These are phyloP conservation scores for Neoitamus cyanurus DNA, from an alignment of 2,888 invertebrate species.

Conservation along the genomic window DNA sequence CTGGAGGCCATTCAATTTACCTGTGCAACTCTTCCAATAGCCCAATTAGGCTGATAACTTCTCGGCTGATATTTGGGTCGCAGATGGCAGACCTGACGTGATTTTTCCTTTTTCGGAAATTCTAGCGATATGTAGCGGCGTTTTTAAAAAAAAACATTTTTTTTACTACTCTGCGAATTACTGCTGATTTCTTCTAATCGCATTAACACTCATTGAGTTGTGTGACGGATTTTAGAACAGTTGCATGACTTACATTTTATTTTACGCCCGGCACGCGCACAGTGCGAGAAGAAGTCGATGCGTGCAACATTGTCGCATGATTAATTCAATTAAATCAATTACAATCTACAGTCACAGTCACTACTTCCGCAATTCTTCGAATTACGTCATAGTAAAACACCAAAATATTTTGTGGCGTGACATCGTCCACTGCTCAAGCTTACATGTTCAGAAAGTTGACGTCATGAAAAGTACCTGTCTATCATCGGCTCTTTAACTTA, in stretches of 20 bases:
- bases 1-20: conserved; percentile 16
- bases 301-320: too few relatives aligned
- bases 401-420: too few relatives aligned
- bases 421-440: too few relatives aligned
- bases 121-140: neutral
- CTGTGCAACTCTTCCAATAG: conserved; percentile 22
- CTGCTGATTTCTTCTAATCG: neutral
- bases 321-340: too few relatives aligned
- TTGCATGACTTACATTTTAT: neutral
- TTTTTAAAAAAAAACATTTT: neutral
- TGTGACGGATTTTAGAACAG: neutral
- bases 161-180: neutral
- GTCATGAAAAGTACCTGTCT: too few relatives aligned
- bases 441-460: too few relatives aligned
- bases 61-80: conserved; percentile 2
- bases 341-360: too few relatives aligned
- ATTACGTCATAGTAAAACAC: too few relatives aligned
- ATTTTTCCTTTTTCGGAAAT: conserved; percentile 24
- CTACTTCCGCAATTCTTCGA: too few relatives aligned
- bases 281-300: too few relatives aligned
- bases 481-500: too few relatives aligned
- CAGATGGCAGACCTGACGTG: neutral
- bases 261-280: neutral
- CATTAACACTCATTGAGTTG: neutral
- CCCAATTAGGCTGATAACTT: conserved; percentile 21